Conservation (phyloP, 1,140 invertebrate species). For the Diachasmimorpha longicaudata region DNA sequence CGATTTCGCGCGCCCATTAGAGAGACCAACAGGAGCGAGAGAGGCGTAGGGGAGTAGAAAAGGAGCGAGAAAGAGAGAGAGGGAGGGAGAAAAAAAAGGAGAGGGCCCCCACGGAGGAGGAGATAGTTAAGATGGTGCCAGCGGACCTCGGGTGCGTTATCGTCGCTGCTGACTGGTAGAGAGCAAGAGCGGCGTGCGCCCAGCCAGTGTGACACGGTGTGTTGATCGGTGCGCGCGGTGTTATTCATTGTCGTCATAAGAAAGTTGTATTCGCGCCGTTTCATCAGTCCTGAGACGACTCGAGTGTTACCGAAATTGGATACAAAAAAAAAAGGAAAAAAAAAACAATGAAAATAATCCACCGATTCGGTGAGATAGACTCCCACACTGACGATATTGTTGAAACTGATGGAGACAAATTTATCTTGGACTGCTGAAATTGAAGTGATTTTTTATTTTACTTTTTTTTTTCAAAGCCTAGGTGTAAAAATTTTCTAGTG, state of each 20-base stretch:
- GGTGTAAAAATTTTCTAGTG: neutral
- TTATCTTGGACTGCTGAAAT: too few species aligned
- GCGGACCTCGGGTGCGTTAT: conserved; percentile 41
- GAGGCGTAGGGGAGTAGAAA: conserved; percentile 17
- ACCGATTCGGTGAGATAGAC: too few species aligned
- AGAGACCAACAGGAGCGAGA: conserved; percentile 23
- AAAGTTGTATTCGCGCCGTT: conserved; percentile 2
- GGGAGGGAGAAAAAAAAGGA: conserved; percentile 5
- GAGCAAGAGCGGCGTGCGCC: conserved; percentile 49
- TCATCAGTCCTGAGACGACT: neutral
- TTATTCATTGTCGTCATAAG: neutral
- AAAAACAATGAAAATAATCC: too few species aligned
- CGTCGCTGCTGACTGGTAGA: conserved; percentile 36
- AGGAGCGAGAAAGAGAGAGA: conserved; percentile 17
- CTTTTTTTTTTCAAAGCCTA: neutral
- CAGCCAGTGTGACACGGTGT: conserved; percentile 45
- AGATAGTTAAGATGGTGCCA: conserved; percentile 50
- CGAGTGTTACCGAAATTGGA: neutral
- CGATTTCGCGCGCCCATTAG: conserved; percentile 46
- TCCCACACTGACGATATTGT: too few species aligned
- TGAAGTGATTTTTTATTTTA: too few species aligned
- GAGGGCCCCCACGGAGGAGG: conserved; percentile 31
- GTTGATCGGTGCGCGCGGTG: conserved; percentile 31
- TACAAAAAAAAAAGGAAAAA: too few species aligned
- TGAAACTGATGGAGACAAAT: too few species aligned